phyloP scores from a whole-genome alignment of 2,797 vertebrate genomes.

The Pangasius djambal region DNA sequence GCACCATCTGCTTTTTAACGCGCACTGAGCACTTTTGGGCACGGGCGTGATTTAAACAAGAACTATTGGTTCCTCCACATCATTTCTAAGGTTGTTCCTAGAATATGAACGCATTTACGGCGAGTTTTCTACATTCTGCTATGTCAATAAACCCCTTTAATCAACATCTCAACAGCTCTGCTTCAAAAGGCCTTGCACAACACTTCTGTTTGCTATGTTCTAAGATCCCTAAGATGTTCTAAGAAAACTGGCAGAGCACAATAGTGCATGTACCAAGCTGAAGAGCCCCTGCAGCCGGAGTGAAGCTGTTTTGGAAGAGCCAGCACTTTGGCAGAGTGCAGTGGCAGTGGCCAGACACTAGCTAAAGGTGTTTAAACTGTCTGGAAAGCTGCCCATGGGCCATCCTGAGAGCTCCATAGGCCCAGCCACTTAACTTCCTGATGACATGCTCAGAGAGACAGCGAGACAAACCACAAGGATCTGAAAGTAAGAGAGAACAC shows the following conservation, averaged over 20 bases:
- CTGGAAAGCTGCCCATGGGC: constrained; percentile 50
- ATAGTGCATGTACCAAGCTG: neutral
- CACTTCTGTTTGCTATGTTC: neutral
- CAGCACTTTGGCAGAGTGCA: constrained; percentile 32
- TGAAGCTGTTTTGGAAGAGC: constrained; percentile 29
- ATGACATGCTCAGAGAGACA: constrained; percentile 29
- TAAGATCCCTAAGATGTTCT: neutral
- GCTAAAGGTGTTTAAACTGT: constrained; percentile 50
- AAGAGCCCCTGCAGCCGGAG: constrained; percentile 19
- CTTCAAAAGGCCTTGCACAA: constrained; percentile 19
- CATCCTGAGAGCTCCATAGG: constrained; percentile 39
- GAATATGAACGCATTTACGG: constrained; percentile 5
- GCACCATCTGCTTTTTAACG: constrained; percentile 32
- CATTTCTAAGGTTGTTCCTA: constrained; percentile 17
- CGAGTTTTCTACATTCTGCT: constrained; percentile 36
- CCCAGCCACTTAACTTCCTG: constrained; percentile 52
- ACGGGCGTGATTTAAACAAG: neutral
- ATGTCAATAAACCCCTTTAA: constrained; percentile 12
- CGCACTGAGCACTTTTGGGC: constrained; percentile 35
- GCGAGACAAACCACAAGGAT: constrained; percentile 8
- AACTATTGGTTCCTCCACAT: neutral
- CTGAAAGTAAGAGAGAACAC: constrained; percentile 33
- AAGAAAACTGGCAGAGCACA: neutral
- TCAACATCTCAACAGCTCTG: neutral
- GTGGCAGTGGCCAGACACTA: constrained; percentile 30